Evolutionary conservation across 2,888 invertebrate genomes (phyloP).

Genomic region (Patella pellucida): DNA sequence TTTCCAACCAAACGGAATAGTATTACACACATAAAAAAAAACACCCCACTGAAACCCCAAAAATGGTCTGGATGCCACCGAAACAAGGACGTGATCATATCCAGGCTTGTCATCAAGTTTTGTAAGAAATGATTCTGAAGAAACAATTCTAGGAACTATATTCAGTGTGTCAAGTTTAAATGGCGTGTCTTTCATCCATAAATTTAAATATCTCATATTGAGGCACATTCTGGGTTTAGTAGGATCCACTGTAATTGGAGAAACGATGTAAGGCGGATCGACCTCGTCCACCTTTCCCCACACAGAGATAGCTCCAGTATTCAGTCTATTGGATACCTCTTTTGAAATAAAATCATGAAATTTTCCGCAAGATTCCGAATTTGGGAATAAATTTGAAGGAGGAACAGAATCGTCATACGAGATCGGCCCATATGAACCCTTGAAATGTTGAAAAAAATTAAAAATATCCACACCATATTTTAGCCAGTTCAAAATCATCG

Average conservation of each 20-base stretch:
- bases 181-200: neutral
- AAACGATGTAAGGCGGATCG: neutral
- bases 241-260: neutral
- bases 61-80: neutral
- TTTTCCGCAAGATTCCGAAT: neutral
- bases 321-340: neutral
- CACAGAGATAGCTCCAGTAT: neutral
- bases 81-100: neutral
- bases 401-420: no score
- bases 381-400: no score
- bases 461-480: neutral
- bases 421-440: neutral
- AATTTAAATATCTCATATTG: neutral
- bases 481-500: neutral
- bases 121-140: neutral
- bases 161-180: neutral
- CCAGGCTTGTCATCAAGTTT: neutral
- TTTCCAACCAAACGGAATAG: neutral
- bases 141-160: neutral
- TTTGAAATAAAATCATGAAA: neutral
- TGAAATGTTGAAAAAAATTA: neutral
- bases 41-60: neutral
- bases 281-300: neutral
- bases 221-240: neutral
- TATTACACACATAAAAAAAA: conserved; percentile 1